These are phyloP conservation scores for Eospalax fontanierii DNA, from an alignment of 2,797 vertebrate genomes.

Conservation along the genomic window DNA sequence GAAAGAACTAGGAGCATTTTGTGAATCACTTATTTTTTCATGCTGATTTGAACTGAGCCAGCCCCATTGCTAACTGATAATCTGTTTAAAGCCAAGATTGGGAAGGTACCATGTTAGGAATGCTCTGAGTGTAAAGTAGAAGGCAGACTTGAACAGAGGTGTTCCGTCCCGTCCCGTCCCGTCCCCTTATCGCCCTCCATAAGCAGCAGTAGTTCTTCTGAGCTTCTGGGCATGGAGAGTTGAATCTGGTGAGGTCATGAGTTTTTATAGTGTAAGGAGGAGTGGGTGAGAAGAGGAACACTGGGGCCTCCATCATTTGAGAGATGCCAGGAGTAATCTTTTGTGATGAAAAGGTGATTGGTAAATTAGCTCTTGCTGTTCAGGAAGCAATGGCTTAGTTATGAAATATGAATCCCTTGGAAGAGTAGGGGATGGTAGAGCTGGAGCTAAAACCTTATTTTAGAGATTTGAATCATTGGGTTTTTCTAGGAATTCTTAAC, in stretches of 20 bases:
- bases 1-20: not conserved
- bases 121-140: not conserved
- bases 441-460: not conserved
- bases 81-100: not conserved
- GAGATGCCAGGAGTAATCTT: not conserved
- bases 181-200: too few species aligned
- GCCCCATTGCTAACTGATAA: slow-evolving; percentile 7
- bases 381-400: too few species aligned
- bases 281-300: not conserved
- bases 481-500: slow-evolving; percentile 20
- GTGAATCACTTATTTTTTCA: not conserved
- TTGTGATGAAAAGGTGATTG: not conserved
- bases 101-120: not conserved
- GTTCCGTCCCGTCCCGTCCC: too few species aligned
- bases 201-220: not conserved
- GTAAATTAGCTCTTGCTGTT: not conserved
- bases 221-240: not conserved
- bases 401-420: not conserved
- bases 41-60: not conserved
- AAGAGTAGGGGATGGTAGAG: not conserved
- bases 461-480: not conserved
- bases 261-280: not conserved
- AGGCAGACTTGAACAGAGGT: not conserved
- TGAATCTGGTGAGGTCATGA: not conserved
- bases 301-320: not conserved